Evolutionary conservation across 2,797 vertebrate genomes (phyloP), one percentile per base, ranked within the genome.

Genomic region (Alcedo quadribrachys): DNA sequence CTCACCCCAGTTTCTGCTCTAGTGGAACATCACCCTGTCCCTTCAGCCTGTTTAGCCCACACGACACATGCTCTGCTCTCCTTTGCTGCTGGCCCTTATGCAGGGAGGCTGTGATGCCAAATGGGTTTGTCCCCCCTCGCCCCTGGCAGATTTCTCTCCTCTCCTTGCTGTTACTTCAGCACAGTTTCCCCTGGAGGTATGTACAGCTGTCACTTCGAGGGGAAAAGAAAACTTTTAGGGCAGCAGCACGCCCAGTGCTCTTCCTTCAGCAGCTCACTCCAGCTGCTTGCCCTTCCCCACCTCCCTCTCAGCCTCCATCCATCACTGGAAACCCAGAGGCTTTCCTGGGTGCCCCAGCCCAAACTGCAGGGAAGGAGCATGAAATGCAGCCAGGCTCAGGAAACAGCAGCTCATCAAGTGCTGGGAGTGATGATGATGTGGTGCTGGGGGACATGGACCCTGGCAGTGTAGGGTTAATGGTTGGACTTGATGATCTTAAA

Each of bases 201-300:
- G 42, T 9, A 51, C 88, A 94, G 89, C 81, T 91, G 90, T 87
- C 79, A 53, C 55, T 63, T 45, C 0, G 0, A 89, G 65, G 62
- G 35, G 42, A 81, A 89, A 90, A 93, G 65, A 71, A 90, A 89
- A 76, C 53, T 37, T 78, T 46, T 43, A 6, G 24, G 55, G 51
- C 76, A 73, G 51, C 33, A 87, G 63, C 1, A 0, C 1, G 1
- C 42, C 35, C 37, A 0, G 0, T 30, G 27, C 55, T 66, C 32
- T 27, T 40, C 40, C 40, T 84, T 43, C 19, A 4, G 86, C 62
- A 83, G 84, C 84, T 85, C 65, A 5, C 45, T 85, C 55, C 55
- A 68, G 90, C 50, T 21, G 16, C 20, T 27, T 27, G 43, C 51
- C 30, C 76, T 74, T 60, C 79, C 61, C 86, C 45, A 57, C 43